Evolutionary conservation across 2,888 invertebrate species (phyloP), one percentile per base, ranked within the genome.

Genomic region (Caenorhabditis sp.): DNA sequence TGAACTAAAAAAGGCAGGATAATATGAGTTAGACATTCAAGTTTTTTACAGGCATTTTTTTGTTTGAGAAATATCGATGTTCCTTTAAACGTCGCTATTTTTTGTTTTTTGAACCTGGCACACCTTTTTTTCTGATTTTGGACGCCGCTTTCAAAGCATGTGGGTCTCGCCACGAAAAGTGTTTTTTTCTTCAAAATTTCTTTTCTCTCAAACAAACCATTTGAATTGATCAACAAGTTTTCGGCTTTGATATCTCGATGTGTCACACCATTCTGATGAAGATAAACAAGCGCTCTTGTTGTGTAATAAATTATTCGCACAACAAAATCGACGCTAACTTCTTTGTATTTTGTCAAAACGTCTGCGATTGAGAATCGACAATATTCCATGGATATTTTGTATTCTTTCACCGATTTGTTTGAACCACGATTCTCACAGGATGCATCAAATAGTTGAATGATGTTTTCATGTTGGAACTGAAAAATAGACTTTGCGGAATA

Each of bases 181-280:
- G n/a, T n/a, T n/a, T n/a, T n/a, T n/a, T n/a, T n/a, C n/a, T n/a
- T n/a, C n/a, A n/a, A 12, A 27, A 23, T 55, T 55, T 26, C 23
- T 12, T 55, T 55, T 6, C n/a, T n/a, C n/a, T n/a, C n/a, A 63
- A 27, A 64, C 65, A 8, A 51, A 74, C 73, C 69, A 60, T 74
- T 69, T 61, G 55, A 62, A 57, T 74, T 70, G 26, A 75, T 64
- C 37, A 75, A 62, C n/a, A 75, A 62, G 61, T 75, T 75, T 23
- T 75, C 75, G 12, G 75, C 69, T 62, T 75, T 75, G 49, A 75
- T 69, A 62, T 75, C 75, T 17, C 75, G 51, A 59, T 75, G 75
- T 43, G 57, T 75, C 24, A 70, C 61, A 37, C 62, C 65, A 17
- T 59, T 37, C 24, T 57, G 50, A 53, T 75, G 75, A 49, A 75